phyloP scores from a whole-genome alignment of 2,888 invertebrate genomes.

The Conchocele bisecta region DNA sequence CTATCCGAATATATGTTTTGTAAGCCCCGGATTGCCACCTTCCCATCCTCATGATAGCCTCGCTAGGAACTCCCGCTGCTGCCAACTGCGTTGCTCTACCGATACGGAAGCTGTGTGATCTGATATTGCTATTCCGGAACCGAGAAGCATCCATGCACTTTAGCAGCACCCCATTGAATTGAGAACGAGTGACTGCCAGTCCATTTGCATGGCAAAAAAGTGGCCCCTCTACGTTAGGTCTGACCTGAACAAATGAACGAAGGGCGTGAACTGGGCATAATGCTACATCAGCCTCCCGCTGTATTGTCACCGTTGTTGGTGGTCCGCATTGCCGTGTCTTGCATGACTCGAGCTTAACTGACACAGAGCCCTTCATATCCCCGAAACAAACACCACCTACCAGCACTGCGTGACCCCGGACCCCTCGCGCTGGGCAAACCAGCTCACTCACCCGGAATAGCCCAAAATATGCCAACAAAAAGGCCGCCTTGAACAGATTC shows the following conservation, averaged over 20 bases:
- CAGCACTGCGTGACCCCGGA: background rate
- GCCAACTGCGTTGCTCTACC: slow-evolving; percentile 2
- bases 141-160: background rate
- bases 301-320: background rate
- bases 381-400: background rate
- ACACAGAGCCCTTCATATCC: background rate
- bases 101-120: slow-evolving; percentile 4
- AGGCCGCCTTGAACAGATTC: slow-evolving; percentile 3
- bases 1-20: no score
- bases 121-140: background rate
- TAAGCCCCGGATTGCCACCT: slow-evolving; percentile 6
- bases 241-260: background rate
- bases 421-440: background rate
- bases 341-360: background rate
- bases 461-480: slow-evolving; percentile 9
- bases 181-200: background rate
- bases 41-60: background rate
- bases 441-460: slow-evolving; percentile 20
- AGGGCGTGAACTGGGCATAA: background rate
- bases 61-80: background rate
- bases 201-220: background rate
- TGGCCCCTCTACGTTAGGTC: background rate
- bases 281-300: background rate
- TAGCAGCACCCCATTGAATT: background rate
- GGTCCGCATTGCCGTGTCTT: background rate